These are phyloP conservation scores for Pteronotus mesoamericanus DNA, from an alignment of 2,797 vertebrate species.

Conservation along the genomic window DNA sequence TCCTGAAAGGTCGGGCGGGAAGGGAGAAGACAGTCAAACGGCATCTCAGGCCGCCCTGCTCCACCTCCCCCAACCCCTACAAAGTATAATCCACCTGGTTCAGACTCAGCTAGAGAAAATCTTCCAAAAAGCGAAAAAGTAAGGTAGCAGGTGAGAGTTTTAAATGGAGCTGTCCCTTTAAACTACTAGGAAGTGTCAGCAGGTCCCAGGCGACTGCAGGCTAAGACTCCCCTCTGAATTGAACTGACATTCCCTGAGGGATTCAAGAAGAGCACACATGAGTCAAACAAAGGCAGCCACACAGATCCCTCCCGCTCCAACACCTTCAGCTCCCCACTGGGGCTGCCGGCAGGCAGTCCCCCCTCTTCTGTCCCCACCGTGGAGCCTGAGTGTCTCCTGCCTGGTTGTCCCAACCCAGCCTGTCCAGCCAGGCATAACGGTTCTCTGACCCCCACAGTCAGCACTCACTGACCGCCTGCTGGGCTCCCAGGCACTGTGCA, in stretches of 20 bases:
- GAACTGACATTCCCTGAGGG: conserved; percentile 48
- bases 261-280: conserved; percentile 36
- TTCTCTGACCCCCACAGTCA: not conserved
- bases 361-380: not conserved
- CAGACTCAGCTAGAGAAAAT: conserved; percentile 29
- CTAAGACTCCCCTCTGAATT: conserved; percentile 48
- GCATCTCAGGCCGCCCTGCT: not conserved
- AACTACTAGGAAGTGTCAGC: conserved; percentile 26
- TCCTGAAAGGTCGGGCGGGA: conserved; percentile 80
- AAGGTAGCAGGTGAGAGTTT: conserved; percentile 43
- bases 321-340: fast-evolving
- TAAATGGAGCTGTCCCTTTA: conserved; percentile 28
- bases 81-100: conserved; percentile 32
- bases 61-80: not conserved
- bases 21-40: conserved; percentile 2
- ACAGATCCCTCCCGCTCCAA: not conserved
- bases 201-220: not conserved
- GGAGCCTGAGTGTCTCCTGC: not conserved
- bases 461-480: not conserved
- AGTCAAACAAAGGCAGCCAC: not conserved
- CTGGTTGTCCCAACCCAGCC: not conserved
- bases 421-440: not conserved
- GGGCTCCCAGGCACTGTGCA: not conserved
- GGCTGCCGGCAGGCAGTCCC: not conserved
- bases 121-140: conserved; percentile 24